A percentile compares a stretch with the other conserved stretches of the same genome.
phyloP scores from a whole-genome alignment of 2,113 vertebrate species.

The Ailuropoda melanoleuca region DNA sequence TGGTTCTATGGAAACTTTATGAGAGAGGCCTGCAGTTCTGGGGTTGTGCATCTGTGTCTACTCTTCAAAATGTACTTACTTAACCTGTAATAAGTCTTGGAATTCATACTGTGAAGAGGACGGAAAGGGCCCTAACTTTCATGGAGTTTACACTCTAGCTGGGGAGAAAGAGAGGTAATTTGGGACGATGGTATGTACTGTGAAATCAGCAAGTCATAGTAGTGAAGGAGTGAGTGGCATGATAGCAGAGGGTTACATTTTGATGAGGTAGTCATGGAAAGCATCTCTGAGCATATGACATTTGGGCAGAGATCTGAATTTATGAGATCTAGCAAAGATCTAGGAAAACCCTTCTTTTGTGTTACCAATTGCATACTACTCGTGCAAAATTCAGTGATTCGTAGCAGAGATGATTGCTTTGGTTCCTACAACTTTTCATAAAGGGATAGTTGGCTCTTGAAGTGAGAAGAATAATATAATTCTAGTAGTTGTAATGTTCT shows the following conservation, averaged over 20 bases:
- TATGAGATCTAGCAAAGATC: not conserved
- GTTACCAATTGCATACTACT: not conserved
- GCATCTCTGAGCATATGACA: not conserved
- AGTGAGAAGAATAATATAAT: not conserved
- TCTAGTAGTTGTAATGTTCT: not conserved
- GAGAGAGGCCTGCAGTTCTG: not conserved
- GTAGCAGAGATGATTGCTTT: not conserved
- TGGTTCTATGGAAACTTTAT: not conserved
- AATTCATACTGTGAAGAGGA: not conserved
- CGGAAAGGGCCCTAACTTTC: not conserved
- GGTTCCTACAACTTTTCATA: not conserved
- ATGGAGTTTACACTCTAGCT: not conserved
- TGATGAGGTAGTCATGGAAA: not conserved
- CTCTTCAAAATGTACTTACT: not conserved
- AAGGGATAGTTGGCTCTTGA: not conserved
- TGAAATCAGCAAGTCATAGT: not conserved
- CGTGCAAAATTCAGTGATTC: not conserved
- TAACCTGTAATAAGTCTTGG: not conserved
- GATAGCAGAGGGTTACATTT: not conserved
- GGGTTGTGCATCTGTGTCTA: not conserved
- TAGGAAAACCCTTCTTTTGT: not conserved
- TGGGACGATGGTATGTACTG: not conserved
- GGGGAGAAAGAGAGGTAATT: not conserved
- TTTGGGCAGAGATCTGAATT: not conserved
- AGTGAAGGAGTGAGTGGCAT: not conserved